These are phyloP conservation scores for Psittacara wagleri DNA, from an alignment of 2,113 vertebrate species.

Conservation along the genomic window DNA sequence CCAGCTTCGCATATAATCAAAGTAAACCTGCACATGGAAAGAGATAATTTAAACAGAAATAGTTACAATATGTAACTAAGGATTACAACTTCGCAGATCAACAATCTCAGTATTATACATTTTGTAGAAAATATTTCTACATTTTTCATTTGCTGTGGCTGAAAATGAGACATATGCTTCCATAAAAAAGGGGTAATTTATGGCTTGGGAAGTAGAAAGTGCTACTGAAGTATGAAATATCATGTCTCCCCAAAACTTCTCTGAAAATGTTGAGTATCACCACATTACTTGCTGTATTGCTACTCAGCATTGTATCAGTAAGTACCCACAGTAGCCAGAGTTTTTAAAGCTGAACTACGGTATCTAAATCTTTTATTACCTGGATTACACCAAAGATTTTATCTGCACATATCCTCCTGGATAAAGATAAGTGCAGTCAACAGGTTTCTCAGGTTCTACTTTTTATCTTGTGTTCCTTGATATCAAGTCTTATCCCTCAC, in stretches of 20 bases:
- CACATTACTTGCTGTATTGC: background rate
- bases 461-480: background rate
- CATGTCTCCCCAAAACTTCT: background rate
- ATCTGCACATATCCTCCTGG: background rate
- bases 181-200: background rate
- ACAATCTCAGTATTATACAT: background rate
- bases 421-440: background rate
- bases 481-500: background rate
- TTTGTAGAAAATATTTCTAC: background rate
- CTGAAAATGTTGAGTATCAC: background rate
- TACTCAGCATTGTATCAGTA: background rate
- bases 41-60: background rate
- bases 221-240: background rate
- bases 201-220: background rate
- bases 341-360: background rate
- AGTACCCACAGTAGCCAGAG: background rate
- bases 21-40: conserved; percentile 86
- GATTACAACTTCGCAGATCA: background rate
- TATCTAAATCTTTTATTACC: background rate
- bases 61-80: background rate
- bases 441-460: background rate
- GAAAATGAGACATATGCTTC: background rate
- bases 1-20: conserved; percentile 99
- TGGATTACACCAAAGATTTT: background rate
- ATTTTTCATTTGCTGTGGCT: background rate